Evolutionary conservation across 2,113 vertebrate species (phyloP), one percentile per base, ranked within the genome.

Genomic region (Psophia crepitans): DNA sequence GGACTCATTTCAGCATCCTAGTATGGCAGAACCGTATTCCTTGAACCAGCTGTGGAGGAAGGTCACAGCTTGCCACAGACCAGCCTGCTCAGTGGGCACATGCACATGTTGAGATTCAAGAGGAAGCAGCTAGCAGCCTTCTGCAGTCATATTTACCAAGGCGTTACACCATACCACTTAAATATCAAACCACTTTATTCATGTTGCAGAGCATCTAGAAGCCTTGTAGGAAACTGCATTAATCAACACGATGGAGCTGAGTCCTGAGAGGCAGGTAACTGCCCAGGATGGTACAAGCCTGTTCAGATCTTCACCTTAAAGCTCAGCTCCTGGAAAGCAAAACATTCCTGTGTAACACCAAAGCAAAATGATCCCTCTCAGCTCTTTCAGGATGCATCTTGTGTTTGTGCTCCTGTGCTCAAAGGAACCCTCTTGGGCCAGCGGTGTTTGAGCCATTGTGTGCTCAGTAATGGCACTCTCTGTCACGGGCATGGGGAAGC

Each of bases 81-180:
- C 53, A 24, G 18, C 33, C 0, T 0, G 26, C 35, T 84, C 44
- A 54, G n/a, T 2, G 57, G 30, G 39, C 35, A 63, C 19, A 23
- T 11, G 30, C 8, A 76, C 5, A 2, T 24, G 44, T 8, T 43
- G 23, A 83, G 26, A 64, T 64, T 43, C 14, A 28, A 56, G 66
- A 83, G 43, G 8, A 86, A 23, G 61, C 17, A 77, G 43, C 43
- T 63, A 21, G 17, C 49, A 46, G 23, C 33, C 39, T 80, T 83
- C 61, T 56, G 12, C 21, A 51, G 46, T 71, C 37, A 46, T 37
- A 64, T 7, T 28, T 56, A 77, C 21, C 57, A 77, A 57, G 30
- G 3, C 1, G 3, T n/a, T 49, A 49, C 39, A 66, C 37, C 9
- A 43, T 4, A 65, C 3, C 22, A 57, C 14, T 48, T 69, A 19